A percentile compares a stretch with the other conserved stretches of the same genome.
These are phyloP conservation scores for Hymenochirus boettgeri DNA, from an alignment of 2,113 vertebrate species.

Conservation along the genomic window DNA sequence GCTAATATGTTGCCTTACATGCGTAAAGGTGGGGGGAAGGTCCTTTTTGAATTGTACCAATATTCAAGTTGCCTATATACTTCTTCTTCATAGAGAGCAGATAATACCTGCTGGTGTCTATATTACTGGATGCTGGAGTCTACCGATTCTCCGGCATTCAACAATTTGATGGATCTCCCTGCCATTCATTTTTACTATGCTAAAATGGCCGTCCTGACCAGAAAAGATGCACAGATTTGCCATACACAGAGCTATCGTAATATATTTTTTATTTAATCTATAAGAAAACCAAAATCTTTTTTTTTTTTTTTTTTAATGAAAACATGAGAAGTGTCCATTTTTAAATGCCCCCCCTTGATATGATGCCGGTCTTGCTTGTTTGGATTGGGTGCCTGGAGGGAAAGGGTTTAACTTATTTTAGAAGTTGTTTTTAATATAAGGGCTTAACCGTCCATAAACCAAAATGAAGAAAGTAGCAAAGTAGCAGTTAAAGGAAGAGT, in stretches of 20 bases:
- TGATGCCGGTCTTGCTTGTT: neutral
- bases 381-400: neutral
- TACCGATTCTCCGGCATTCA: too few relatives aligned
- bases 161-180: neutral
- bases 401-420: neutral
- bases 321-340: neutral
- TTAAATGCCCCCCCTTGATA: neutral
- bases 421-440: neutral
- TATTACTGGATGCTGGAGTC: too few relatives aligned
- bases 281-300: neutral
- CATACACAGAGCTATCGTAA: neutral
- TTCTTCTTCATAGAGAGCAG: too few relatives aligned
- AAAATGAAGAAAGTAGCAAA: neutral
- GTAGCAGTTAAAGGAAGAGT: neutral
- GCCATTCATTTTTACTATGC: neutral
- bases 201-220: neutral
- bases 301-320: neutral
- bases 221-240: neutral
- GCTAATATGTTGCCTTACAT: neutral
- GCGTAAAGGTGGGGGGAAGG: too few relatives aligned
- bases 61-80: too few relatives aligned
- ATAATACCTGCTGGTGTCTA: too few relatives aligned
- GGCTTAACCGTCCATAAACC: conserved; percentile 8
- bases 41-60: too few relatives aligned
- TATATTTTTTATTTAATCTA: neutral